Percentiles rank a stretch among this genome's conserved stretches.
Conservation (phyloP, 2,113 vertebrate genomes). For the Chaenocephalus aceratus region DNA sequence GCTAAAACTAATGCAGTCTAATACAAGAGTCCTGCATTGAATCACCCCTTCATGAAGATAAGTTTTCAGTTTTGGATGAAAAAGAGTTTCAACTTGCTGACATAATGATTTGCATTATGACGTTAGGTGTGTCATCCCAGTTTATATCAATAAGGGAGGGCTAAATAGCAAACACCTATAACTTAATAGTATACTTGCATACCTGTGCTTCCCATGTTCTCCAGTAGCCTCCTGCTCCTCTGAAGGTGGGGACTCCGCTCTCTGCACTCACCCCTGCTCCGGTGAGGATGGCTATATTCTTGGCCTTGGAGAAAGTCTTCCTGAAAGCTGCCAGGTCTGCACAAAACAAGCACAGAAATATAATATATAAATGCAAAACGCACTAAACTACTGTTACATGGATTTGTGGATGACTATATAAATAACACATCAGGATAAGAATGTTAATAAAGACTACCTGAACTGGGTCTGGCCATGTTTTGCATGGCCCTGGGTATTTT, state of each 20-base stretch:
- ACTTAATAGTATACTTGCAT: background rate
- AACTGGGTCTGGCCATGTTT: slow-evolving; percentile 82
- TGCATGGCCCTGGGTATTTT: slow-evolving; percentile 20
- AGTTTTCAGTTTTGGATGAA: background rate
- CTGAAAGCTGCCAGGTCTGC: slow-evolving; percentile 91
- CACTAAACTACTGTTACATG: too few relatives aligned
- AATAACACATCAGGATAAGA: background rate
- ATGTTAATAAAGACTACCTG: slow-evolving; percentile 65
- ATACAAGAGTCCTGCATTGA: background rate
- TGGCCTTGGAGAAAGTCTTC: slow-evolving; percentile 89
- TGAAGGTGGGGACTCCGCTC: slow-evolving; percentile 95
- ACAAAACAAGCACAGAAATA: slow-evolving; percentile 1
- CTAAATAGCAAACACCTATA: background rate
- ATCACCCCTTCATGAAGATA: background rate
- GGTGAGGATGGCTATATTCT: slow-evolving; percentile 91
- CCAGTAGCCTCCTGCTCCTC: slow-evolving; percentile 95
- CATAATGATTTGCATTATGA: background rate
- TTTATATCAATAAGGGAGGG: background rate
- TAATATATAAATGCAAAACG: background rate
- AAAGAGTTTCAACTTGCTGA: background rate
- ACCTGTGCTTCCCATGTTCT: slow-evolving; percentile 94
- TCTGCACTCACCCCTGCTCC: slow-evolving; percentile 96
- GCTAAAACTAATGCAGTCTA: background rate
- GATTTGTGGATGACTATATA: background rate
- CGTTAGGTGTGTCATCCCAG: background rate